These are phyloP conservation scores for Chlorocebus sabaeus DNA, from an alignment of 2,113 vertebrate species.

Conservation along the genomic window DNA sequence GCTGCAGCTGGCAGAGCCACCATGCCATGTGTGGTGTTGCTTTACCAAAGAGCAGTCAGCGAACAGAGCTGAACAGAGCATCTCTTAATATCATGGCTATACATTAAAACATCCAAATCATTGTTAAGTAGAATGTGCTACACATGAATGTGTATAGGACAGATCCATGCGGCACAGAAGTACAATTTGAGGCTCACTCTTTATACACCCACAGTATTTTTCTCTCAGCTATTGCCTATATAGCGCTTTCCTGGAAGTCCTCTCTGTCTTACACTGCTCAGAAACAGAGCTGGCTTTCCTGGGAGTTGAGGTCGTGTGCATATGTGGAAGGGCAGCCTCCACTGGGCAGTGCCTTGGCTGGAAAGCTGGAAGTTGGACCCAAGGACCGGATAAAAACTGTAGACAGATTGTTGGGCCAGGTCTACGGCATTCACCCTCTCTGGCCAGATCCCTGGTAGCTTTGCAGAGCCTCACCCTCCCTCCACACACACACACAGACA, in stretches of 20 bases:
- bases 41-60: background rate
- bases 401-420: background rate
- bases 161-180: background rate
- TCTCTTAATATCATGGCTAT: background rate
- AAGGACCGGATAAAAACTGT: background rate
- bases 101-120: too few relatives aligned
- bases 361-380: background rate
- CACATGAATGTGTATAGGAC: too few relatives aligned
- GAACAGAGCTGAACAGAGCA: background rate
- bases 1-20: background rate
- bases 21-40: background rate
- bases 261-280: background rate
- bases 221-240: background rate
- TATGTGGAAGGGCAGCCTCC: background rate
- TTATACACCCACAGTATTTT: background rate
- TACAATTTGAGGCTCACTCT: background rate
- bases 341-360: background rate
- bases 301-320: background rate
- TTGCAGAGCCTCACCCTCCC: background rate
- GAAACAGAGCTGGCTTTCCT: background rate
- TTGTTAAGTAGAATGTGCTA: background rate
- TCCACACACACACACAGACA: too few relatives aligned
- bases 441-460: background rate
- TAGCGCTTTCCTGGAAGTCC: background rate
- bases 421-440: background rate